Conservation (phyloP, 2,797 vertebrate species). For the Ctenosaura bakeri region DNA sequence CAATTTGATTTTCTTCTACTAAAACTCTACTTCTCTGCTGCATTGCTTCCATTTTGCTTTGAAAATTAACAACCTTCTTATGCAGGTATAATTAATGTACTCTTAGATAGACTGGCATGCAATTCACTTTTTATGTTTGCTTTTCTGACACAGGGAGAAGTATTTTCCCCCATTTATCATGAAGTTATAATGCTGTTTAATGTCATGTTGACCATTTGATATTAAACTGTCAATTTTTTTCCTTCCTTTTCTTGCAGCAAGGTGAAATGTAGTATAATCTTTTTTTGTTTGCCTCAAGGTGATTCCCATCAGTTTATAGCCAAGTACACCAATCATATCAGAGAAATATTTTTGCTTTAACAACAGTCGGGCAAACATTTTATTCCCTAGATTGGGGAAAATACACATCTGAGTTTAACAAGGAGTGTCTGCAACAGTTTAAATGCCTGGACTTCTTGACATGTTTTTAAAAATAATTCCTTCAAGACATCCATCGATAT, state of each 20-base stretch:
- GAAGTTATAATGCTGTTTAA: background rate
- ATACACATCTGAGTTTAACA: background rate
- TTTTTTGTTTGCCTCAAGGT: constrained; percentile 30
- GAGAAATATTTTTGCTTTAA: background rate
- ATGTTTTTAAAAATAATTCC: constrained; percentile 15
- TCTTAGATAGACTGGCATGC: background rate
- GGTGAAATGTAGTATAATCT: background rate
- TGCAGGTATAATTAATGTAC: background rate
- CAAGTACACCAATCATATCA: background rate
- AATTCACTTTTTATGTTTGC: background rate
- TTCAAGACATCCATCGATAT: constrained; percentile 3
- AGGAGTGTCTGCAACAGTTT: background rate
- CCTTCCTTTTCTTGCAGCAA: constrained; percentile 3
- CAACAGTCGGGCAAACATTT: constrained; percentile 14
- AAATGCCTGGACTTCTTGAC: background rate
- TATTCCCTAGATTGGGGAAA: constrained; percentile 9
- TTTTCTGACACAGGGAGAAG: background rate
- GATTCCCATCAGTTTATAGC: constrained; percentile 20
- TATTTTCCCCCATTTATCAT: background rate
- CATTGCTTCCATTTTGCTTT: background rate
- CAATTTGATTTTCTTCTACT: background rate
- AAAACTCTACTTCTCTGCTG: background rate
- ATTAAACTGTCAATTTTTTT: constrained; percentile 26
- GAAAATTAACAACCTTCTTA: background rate
- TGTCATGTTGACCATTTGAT: rapidly evolving